These are phyloP conservation scores for Macrophya annulata DNA, from an alignment of 2,888 invertebrate genomes.

Conservation along the genomic window DNA sequence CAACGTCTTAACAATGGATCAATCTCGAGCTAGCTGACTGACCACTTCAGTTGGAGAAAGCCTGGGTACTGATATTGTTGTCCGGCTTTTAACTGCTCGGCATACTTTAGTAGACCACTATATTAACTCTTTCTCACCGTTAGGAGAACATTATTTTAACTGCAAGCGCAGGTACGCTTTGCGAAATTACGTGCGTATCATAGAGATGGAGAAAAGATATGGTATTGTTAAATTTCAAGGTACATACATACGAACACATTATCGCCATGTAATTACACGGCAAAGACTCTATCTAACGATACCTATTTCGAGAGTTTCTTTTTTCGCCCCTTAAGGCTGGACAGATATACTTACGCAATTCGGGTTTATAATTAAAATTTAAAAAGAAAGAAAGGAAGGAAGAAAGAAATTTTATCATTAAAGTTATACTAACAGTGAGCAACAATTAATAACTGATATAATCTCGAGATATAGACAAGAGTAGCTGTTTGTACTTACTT, in stretches of 20 bases:
- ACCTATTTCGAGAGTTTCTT: constrained; percentile 18
- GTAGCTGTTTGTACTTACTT: constrained; percentile 4
- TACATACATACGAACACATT: not conserved
- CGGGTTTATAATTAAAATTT: constrained; percentile 11
- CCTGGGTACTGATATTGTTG: constrained; percentile 59
- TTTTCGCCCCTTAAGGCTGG: not conserved
- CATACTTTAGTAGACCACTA: not conserved
- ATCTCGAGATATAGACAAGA: not conserved
- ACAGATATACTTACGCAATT: not conserved
- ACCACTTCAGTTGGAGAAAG: constrained; percentile 79
- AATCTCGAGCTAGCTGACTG: constrained; percentile 79
- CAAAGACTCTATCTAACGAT: not conserved
- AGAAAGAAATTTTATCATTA: constrained; percentile 15
- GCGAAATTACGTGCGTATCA: not conserved
- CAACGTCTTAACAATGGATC: constrained; percentile 46
- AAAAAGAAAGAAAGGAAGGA: constrained; percentile 4
- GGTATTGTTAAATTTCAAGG: not conserved
- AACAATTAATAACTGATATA: not conserved
- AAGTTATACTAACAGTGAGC: not conserved
- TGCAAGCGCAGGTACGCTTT: not conserved
- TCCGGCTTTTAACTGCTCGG: not conserved
- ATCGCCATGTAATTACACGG: not conserved
- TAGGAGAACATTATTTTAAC: not conserved
- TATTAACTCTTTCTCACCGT: constrained; percentile 18
- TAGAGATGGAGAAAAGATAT: not conserved